phyloP scores from a whole-genome alignment of 2,888 invertebrate species.

The Agrotis ipsilon region DNA sequence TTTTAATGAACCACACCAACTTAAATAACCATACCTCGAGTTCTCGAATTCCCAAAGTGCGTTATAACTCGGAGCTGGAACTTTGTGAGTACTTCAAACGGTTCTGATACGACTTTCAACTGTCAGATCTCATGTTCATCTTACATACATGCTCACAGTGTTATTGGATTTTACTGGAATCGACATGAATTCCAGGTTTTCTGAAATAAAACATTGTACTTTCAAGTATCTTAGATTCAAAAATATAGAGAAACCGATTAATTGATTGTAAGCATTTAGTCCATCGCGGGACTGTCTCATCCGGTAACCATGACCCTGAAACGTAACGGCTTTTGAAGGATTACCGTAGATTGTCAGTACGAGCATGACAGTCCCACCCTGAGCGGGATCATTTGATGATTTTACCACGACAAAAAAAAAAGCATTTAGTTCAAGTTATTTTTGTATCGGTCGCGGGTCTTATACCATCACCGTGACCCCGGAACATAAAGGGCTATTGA shows the following conservation, averaged over 20 bases:
- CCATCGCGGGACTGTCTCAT: too few species aligned
- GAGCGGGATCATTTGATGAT: too few species aligned
- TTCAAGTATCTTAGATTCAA: not conserved
- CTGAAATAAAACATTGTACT: not conserved
- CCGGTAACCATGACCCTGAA: too few species aligned
- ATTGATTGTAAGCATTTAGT: too few species aligned
- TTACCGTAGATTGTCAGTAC: too few species aligned
- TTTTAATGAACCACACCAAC: slow-evolving; percentile 80
- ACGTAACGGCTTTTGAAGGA: too few species aligned
- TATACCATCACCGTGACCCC: too few species aligned
- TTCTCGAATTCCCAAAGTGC: slow-evolving; percentile 70
- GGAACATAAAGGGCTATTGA: too few species aligned
- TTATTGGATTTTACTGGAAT: slow-evolving; percentile 68
- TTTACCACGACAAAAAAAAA: too few species aligned
- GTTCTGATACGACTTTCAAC: slow-evolving; percentile 77
- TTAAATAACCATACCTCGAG: slow-evolving; percentile 72
- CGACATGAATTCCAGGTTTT: slow-evolving; percentile 31
- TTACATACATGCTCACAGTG: slow-evolving; percentile 71
- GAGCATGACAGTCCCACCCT: too few species aligned
- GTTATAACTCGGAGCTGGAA: slow-evolving; percentile 67
- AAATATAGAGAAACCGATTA: not conserved
- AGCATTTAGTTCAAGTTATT: too few species aligned
- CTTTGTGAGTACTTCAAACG: slow-evolving; percentile 65
- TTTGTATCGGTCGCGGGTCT: too few species aligned
- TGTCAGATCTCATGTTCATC: slow-evolving; percentile 74